Conservation (phyloP, 2,113 vertebrate genomes). For the Neogobius melanostomus region DNA sequence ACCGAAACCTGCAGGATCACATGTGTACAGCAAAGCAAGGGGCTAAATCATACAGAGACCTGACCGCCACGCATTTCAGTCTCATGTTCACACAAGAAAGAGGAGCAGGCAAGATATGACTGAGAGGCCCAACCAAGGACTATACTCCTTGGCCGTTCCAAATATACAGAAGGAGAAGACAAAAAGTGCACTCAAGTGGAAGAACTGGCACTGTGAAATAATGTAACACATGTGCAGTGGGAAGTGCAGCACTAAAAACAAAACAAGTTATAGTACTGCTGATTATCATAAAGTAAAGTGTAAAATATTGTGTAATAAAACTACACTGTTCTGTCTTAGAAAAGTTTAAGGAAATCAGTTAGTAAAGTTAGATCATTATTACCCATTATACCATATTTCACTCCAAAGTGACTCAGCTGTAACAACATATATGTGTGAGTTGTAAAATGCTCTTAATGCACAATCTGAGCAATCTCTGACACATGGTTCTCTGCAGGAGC, state of each 20-base stretch:
- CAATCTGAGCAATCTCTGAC: slow-evolving; percentile 4
- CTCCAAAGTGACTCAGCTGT: too few species aligned
- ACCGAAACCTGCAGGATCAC: slow-evolving; percentile 50
- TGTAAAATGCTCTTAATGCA: background rate
- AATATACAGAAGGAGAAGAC: background rate
- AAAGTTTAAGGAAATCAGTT: too few species aligned
- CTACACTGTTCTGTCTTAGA: too few species aligned
- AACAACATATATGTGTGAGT: too few species aligned
- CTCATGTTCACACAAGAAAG: slow-evolving; percentile 67
- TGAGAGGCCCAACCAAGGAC: slow-evolving; percentile 32
- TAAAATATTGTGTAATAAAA: too few species aligned
- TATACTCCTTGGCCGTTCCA: slow-evolving; percentile 5
- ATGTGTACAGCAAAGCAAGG: slow-evolving; percentile 39
- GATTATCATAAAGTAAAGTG: too few species aligned
- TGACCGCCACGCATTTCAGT: slow-evolving; percentile 56
- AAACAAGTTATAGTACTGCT: too few species aligned
- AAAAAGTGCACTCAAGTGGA: slow-evolving; percentile 12
- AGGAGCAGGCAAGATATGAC: slow-evolving; percentile 42
- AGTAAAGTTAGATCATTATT: too few species aligned
- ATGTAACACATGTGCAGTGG: too few species aligned
- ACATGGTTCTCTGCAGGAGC: slow-evolving; percentile 36
- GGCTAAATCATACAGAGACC: slow-evolving; percentile 37
- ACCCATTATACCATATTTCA: too few species aligned
- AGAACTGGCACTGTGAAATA: too few species aligned
- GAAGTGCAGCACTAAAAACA: too few species aligned